Base-by-base conservation (phyloP, 2,797 vertebrate species). In the Coregonus suidteri region DNA sequence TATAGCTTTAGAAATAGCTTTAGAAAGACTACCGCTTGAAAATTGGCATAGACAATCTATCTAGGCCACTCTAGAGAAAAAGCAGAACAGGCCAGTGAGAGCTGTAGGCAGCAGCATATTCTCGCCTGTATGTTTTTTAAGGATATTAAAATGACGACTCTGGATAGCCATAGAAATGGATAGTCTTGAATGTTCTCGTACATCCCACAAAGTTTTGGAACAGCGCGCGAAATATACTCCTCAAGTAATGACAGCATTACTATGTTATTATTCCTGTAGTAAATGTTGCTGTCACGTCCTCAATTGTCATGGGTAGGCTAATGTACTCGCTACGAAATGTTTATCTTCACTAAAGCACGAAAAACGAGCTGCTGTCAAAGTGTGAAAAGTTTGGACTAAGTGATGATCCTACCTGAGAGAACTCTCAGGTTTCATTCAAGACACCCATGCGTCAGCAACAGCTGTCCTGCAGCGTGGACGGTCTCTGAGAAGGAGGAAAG, bases 381-480 rank as follows among this genome's bases (percentile, higher is more conserved):
- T 74, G 81, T 81, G 79, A 76, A 51, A 78, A 79, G 81, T 86
- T 82, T 82, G 74, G 64, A 56, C 68, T 51, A 80, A 85, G 85
- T 83, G 80, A 92, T 93, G 93, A 93, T 95, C 89, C 89, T 92
- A 96, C 95, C 95, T 96, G 95, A 95, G 94, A 92, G 90, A 86
- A 79, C 93, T 93, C 95, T 96, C 95, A 93, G 93, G 94, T 96
- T 96, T 95, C 95, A 95, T 90, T 90, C 93, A 90, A 93, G 94
- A 94, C 93, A 90, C 93, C 91, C 92, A 93, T 91, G 94, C 94
- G 93, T 94, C 93, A 92, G 90, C 91, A 77, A 93, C 92, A 95
- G 95, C 95, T 95, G 95, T 91, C 91, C 90, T 90, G 91, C 91
- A 88, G 52, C 83, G 79, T 81, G 73, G 62, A 81, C 77, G 51